phyloP scores from a whole-genome alignment of 2,888 invertebrate species.

The Drosophila ezoana region DNA sequence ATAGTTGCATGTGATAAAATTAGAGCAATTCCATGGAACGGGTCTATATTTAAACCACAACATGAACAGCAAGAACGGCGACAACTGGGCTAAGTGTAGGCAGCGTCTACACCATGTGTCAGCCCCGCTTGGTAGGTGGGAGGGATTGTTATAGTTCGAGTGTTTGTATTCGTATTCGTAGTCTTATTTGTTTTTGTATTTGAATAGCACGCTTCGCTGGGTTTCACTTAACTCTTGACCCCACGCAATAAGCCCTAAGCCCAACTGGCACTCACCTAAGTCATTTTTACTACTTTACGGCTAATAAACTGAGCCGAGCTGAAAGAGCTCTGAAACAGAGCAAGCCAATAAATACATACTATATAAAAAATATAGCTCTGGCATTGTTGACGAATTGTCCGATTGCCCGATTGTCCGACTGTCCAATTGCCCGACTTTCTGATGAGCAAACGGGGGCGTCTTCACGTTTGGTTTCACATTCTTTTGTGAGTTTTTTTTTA shows the following conservation, averaged over 20 bases:
- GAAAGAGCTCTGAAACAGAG: constrained; percentile 22
- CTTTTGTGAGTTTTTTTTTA: constrained; percentile 38
- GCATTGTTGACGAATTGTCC: constrained; percentile 61
- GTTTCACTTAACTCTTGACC: constrained; percentile 73
- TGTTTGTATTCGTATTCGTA: constrained; percentile 18
- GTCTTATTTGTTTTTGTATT: constrained; percentile 28
- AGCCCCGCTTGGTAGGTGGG: constrained; percentile 38
- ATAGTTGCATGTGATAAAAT: constrained; percentile 77
- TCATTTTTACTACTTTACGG: constrained; percentile 67
- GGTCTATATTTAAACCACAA: constrained; percentile 54
- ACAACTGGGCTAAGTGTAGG: constrained; percentile 63
- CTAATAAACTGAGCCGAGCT: constrained; percentile 63
- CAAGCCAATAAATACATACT: constrained; percentile 59
- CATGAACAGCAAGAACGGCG: constrained; percentile 36
- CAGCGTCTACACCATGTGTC: constrained; percentile 16
- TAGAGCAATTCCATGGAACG: constrained; percentile 59
- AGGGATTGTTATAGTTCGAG: constrained; percentile 3
- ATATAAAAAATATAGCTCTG: constrained; percentile 39
- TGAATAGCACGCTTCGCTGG: constrained; percentile 63
- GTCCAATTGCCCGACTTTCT: constrained; percentile 13
- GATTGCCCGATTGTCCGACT: constrained; percentile 14
- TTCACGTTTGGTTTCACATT: constrained; percentile 10
- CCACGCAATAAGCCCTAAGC: constrained; percentile 53
- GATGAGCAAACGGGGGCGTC: neutral
- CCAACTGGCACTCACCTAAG: constrained; percentile 32